Evolutionary conservation across 1,140 invertebrate species (phyloP).

Genomic region (Wasmannia auropunctata): DNA sequence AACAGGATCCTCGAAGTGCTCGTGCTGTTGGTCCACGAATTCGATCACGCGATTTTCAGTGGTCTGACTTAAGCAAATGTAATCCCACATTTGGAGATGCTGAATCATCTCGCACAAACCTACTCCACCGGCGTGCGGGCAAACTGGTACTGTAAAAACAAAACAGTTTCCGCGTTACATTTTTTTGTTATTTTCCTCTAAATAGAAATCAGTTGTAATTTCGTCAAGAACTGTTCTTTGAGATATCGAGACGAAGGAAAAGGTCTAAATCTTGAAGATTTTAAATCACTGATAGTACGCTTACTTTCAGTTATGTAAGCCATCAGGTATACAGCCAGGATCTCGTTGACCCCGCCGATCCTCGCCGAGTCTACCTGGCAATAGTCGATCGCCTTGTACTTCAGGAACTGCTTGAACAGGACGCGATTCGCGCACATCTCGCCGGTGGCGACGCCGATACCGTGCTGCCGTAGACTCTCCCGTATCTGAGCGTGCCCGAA

Average conservation of each 20-base stretch:
- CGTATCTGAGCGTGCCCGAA: constrained; percentile 92
- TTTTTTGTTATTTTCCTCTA: neutral
- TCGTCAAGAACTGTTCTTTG: neutral
- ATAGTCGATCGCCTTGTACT: constrained; percentile 91
- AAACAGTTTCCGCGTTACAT: constrained; percentile 6
- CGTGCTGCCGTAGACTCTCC: constrained; percentile 87
- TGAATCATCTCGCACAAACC: constrained; percentile 97
- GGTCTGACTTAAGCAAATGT: constrained; percentile 89
- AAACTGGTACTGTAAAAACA: constrained; percentile 91
- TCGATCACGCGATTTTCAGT: constrained; percentile 92
- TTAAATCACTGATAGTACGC: neutral
- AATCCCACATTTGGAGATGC: constrained; percentile 96
- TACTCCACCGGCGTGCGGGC: constrained; percentile 96
- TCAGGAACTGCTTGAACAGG: constrained; percentile 96
- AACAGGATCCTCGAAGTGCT: constrained; percentile 93
- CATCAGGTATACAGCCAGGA: constrained; percentile 95
- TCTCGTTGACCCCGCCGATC: constrained; percentile 95
- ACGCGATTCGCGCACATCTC: constrained; percentile 96
- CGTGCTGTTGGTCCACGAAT: constrained; percentile 95
- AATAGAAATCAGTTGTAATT: neutral
- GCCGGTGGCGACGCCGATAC: constrained; percentile 95
- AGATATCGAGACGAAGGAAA: neutral
- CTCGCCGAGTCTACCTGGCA: constrained; percentile 96
- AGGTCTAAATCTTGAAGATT: neutral
- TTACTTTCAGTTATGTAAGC: constrained; percentile 90